Evolutionary conservation across 2,113 vertebrate genomes (phyloP).

Genomic region (cattle (Bos taurus)): DNA sequence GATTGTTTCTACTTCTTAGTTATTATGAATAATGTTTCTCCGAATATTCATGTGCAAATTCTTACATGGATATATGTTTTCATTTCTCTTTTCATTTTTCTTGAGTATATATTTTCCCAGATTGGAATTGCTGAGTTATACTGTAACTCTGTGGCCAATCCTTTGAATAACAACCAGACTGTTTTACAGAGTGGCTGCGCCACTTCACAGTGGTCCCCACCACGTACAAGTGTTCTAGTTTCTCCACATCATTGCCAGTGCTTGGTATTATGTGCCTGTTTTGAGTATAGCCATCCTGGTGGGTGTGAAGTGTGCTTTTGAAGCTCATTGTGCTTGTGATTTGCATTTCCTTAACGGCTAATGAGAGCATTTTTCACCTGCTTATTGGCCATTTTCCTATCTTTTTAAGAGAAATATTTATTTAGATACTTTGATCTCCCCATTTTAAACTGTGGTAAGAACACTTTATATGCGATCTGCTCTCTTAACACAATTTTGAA

Average conservation of each 20-base stretch:
- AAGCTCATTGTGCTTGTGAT: not conserved
- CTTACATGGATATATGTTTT: not conserved
- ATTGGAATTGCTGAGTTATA: not conserved
- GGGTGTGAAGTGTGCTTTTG: not conserved
- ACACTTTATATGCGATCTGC: not conserved
- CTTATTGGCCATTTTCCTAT: not conserved
- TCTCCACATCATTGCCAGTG: not conserved
- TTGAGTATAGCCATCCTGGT: not conserved
- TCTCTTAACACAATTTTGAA: not conserved
- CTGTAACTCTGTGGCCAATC: not conserved
- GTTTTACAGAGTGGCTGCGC: not conserved
- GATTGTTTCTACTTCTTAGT: not conserved
- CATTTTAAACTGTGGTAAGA: not conserved
- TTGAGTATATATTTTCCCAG: not conserved
- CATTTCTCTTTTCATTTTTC: not conserved
- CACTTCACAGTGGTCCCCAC: not conserved
- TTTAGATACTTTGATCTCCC: not conserved
- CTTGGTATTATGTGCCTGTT: not conserved
- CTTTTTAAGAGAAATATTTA: not conserved
- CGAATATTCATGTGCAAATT: not conserved
- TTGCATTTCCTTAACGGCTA: not conserved
- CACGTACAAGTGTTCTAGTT: not conserved
- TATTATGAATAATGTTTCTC: not conserved
- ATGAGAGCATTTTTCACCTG: not conserved
- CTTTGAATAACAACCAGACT: not conserved